A percentile compares a stretch with the other conserved stretches of the same genome.
These are phyloP conservation scores for Arenaria interpres DNA, from an alignment of 2,113 vertebrate genomes.

Conservation along the genomic window DNA sequence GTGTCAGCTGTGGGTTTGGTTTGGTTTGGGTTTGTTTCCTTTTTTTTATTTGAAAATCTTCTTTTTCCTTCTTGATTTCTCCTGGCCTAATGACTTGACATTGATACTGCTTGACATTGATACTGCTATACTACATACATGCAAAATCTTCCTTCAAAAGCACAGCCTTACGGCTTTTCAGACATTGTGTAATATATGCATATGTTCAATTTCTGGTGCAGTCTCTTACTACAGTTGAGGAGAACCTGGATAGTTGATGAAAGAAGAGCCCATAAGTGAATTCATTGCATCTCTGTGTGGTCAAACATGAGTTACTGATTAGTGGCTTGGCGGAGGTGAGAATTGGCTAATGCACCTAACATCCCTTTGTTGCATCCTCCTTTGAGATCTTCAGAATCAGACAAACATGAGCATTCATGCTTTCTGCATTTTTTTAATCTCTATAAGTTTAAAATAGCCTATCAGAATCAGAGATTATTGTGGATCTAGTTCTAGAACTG, in stretches of 20 bases:
- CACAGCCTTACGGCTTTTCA: background rate
- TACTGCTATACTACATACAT: background rate
- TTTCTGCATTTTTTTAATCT: background rate
- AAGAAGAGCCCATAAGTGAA: conserved; percentile 29
- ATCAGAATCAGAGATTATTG: background rate
- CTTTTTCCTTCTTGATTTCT: background rate
- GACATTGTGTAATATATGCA: background rate
- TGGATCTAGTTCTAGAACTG: conserved; percentile 3
- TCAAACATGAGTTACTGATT: conserved; percentile 24
- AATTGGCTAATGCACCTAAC: background rate
- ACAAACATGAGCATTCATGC: background rate
- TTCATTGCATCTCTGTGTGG: conserved; percentile 2
- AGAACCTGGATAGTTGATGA: conserved; percentile 29
- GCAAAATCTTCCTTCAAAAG: background rate
- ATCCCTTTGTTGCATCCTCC: background rate
- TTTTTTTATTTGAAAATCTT: background rate
- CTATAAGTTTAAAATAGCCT: background rate
- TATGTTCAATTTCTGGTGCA: conserved; percentile 8
- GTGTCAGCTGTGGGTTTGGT: background rate
- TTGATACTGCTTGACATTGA: background rate
- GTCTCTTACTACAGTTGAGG: conserved; percentile 1
- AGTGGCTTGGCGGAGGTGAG: conserved; percentile 52
- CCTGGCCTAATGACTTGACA: background rate
- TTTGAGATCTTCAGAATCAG: background rate
- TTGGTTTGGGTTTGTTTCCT: background rate